These are phyloP conservation scores for Pristionchus japonicus DNA, from an alignment of 2,888 invertebrate species.

Conservation along the genomic window DNA sequence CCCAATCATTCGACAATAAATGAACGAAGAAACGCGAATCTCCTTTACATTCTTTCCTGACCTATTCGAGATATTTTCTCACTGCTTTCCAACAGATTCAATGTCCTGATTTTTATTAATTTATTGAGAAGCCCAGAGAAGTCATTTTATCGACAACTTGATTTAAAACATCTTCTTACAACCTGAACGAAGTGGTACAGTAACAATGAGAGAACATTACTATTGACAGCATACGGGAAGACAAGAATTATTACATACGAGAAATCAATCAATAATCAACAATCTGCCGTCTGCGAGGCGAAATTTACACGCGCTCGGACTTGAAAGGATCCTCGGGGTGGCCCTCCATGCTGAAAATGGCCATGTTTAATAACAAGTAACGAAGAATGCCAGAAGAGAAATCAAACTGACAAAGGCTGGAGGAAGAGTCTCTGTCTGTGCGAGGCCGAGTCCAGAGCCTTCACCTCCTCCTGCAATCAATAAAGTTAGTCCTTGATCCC, in stretches of 20 bases:
- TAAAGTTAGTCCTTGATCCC: not conserved
- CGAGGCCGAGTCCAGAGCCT: constrained; percentile 50
- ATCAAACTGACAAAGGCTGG: constrained; percentile 27
- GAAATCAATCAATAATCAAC: not conserved
- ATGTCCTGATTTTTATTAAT: not conserved
- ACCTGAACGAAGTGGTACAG: not conserved
- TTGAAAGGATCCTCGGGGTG: constrained; percentile 60
- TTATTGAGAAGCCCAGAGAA: not conserved
- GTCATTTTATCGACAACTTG: not conserved
- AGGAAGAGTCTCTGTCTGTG: constrained; percentile 54
- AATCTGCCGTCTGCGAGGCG: not conserved
- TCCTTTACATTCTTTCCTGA: not conserved
- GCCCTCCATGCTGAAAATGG: constrained; percentile 62
- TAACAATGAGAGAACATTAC: constrained; percentile 13
- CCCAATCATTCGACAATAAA: not conserved
- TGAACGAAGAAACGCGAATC: not conserved
- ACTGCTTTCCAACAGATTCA: constrained; percentile 12
- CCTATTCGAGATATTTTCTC: not conserved
- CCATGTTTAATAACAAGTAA: not conserved
- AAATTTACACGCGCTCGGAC: constrained; percentile 49
- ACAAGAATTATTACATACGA: not conserved
- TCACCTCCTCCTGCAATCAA: constrained; percentile 50
- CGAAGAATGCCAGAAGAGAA: not conserved
- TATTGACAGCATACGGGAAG: not conserved
- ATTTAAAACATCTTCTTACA: not conserved